Base-by-base conservation (phyloP, 2,888 invertebrate species). In the Cosmia trapezina region DNA sequence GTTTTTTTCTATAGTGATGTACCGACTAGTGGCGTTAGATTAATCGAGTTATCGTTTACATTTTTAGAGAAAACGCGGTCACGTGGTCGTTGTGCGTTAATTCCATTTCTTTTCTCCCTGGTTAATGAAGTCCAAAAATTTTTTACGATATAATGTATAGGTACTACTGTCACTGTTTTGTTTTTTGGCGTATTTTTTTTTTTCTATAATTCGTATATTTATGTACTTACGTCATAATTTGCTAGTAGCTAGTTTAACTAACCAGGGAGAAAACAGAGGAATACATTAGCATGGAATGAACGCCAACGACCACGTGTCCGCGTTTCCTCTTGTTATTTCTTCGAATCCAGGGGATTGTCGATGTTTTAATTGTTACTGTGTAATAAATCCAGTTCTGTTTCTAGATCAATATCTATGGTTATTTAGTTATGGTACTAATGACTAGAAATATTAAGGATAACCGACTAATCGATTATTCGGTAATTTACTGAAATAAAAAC, bases 401-500 rank as follows among this genome's bases (percentile, higher is more conserved):
- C 53, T 67, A 81, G 5, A 59, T 54, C 17, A 41, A 12, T 37
- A 28, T 28, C 28, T 65, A 12, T n/a, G 47, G n/a, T 57, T 45
- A 53, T 49, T 53, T 67, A 60, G 4, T 61, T 60, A 51, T 12
- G 7, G 19, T 57, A 70, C 65, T 66, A 68, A 64, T 51, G 9
- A 64, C 65, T 65, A 61, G n/a, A 81, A 41, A 43, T 12, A 64
- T 47, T 37, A 41, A 45, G 33, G n/a, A 62, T 47, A 71, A 57
- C 63, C 43, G 60, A 79, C 80, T 65, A 83, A 83, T 66, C 47
- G 62, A 63, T 45, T 83, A 63, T 51, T 66, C n/a, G 11, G 28
- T 59, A 57, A 47, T 1, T 64, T 59, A 56, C 54, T 41, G 67
- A 68, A 70, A 45, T 7, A 53, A 47, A 53, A 64, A 37, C 37